Evolutionary conservation across 2,888 invertebrate genomes (phyloP), one percentile per base, ranked within the genome.

Genomic region (Lacanobia wlatinum): DNA sequence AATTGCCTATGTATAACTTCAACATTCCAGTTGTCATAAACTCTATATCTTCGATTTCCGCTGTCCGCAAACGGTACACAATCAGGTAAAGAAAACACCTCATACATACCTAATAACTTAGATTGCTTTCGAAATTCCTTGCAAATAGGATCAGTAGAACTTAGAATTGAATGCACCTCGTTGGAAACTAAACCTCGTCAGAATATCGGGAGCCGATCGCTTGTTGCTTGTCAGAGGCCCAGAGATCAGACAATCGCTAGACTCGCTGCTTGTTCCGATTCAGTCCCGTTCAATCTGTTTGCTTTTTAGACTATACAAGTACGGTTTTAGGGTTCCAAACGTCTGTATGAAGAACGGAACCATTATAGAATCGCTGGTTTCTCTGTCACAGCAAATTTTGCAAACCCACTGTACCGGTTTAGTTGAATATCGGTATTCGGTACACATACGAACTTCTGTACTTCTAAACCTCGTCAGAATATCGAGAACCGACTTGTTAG

Each of bases 201-300:
- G 81, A 83, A 77, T 80, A 82, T 83, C 80, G n/a, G 69, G 64
- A 83, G 34, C 59, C 80, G 70, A 83, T 80, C 83, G 66, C 61
- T 55, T 69, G 83, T 83, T 63, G 75, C 66, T 64, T 66, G 76
- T 80, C 69, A 70, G 38, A 43, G 68, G 56, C 62, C 70, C 60
- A 43, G 43, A 52, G 68, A 61, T 60, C 28, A 73, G 76, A 78
- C 84, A 78, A 82, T 78, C 62, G 48, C 50, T 56, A 6, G 61
- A 53, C 58, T 21, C 28, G 23, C 46, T 50, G 16, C 56, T 28
- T 63, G 73, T 81, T 76, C 62, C 55, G 38, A 70, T 60, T 59
- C 52, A 53, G 55, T 69, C 67, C 66, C 62, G 61, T 71, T 67
- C 28, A 63, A 28, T 62, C 68, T 50, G 70, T 78, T 59, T 64